Evolutionary conservation across 1,140 invertebrate genomes (phyloP).

Genomic region (Aphidius ervi): DNA sequence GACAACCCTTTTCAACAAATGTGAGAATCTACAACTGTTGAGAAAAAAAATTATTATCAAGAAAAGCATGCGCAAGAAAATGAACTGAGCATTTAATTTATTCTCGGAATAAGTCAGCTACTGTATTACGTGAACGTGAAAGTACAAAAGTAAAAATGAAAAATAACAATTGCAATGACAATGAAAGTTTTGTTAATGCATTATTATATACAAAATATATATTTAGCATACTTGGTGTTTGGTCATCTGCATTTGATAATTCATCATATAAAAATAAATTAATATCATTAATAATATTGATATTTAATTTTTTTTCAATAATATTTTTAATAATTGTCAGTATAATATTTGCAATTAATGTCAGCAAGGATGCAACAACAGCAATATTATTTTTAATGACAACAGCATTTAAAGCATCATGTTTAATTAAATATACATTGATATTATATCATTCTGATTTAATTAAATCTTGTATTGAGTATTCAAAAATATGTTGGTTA

Average conservation of each 20-base stretch:
- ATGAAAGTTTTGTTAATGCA: not conserved
- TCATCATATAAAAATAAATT: not conserved
- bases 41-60: too few relatives aligned
- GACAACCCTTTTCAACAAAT: too few relatives aligned
- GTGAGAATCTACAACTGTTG: too few relatives aligned
- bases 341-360: not conserved
- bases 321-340: conserved; percentile 3
- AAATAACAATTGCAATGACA: not conserved
- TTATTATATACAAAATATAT: conserved; percentile 8
- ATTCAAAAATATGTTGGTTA: conserved; percentile 29
- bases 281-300: conserved; percentile 1
- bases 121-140: too few relatives aligned
- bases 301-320: conserved; percentile 1
- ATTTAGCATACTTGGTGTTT: conserved; percentile 8
- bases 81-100: not conserved
- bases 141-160: not conserved
- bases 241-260: conserved; percentile 6
- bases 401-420: conserved; percentile 2
- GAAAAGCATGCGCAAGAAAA: not conserved
- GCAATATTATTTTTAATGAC: conserved; percentile 14
- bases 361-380: not conserved
- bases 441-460: conserved; percentile 9
- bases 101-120: too few relatives aligned
- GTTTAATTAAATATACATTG: conserved; percentile 14
- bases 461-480: conserved; percentile 23